phyloP scores from a whole-genome alignment of 2,888 invertebrate genomes.

The Synanthedon myopaeformis region DNA sequence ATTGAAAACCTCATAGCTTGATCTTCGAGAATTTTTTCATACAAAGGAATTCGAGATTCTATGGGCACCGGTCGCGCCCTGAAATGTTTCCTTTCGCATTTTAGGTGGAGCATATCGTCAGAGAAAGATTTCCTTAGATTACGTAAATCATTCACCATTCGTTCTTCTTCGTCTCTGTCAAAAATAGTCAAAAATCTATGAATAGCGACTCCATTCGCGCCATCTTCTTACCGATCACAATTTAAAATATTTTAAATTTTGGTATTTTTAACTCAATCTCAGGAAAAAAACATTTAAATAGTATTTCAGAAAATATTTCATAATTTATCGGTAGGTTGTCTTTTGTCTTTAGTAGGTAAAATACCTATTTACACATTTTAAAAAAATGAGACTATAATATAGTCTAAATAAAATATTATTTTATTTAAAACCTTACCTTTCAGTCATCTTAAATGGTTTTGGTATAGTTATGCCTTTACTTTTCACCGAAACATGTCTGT shows the following conservation, averaged over 20 bases:
- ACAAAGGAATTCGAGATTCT: conserved; percentile 77
- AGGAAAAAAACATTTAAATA: too few relatives aligned
- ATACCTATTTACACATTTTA: too few relatives aligned
- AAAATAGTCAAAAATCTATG: background rate
- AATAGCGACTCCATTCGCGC: background rate
- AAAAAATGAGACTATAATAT: too few relatives aligned
- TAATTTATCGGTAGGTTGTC: too few relatives aligned
- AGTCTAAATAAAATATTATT: too few relatives aligned
- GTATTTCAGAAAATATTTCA: too few relatives aligned
- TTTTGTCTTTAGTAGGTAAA: too few relatives aligned
- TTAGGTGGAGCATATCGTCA: conserved; percentile 53
- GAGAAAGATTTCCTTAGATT: conserved; percentile 58
- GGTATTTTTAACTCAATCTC: too few relatives aligned
- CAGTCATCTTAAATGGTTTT: conserved; percentile 78
- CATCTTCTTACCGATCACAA: too few relatives aligned
- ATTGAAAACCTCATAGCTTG: conserved; percentile 75
- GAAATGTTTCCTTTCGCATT: conserved; percentile 66
- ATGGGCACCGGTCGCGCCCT: conserved; percentile 75
- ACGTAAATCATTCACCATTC: conserved; percentile 64
- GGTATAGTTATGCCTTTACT: conserved; percentile 70
- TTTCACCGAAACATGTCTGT: conserved; percentile 21
- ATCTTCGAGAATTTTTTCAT: conserved; percentile 78
- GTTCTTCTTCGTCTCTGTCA: conserved; percentile 75
- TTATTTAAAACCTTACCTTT: conserved; percentile 14
- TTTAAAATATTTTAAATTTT: background rate